Conservation (phyloP, 2,888 invertebrate species). For the Pyrocoelia pectoralis region DNA sequence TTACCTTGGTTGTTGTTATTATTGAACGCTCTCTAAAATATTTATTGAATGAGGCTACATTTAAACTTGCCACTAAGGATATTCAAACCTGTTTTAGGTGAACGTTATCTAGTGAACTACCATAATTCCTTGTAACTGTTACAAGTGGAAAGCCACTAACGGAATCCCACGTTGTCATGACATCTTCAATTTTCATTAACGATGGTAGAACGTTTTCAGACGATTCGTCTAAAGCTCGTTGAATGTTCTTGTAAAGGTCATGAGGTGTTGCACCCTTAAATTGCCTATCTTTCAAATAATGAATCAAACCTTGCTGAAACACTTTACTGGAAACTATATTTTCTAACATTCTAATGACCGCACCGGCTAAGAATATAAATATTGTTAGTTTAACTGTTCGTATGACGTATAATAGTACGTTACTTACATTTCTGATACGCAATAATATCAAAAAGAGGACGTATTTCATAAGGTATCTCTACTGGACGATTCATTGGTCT, state of each 20-base stretch:
- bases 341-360: constrained; percentile 60
- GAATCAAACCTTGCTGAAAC: constrained; percentile 23
- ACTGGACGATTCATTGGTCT: constrained; percentile 64
- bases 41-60: not conserved
- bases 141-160: constrained; percentile 26
- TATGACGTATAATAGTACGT: too few relatives aligned
- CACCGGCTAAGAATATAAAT: constrained; percentile 62
- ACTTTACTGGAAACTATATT: constrained; percentile 28
- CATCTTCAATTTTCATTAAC: constrained; percentile 12
- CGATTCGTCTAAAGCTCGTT: constrained; percentile 2
- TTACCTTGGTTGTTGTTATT: not conserved
- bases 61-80: not conserved
- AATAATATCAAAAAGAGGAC: constrained; percentile 63
- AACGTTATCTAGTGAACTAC: not conserved
- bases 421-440: constrained; percentile 24
- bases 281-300: constrained; percentile 23
- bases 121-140: constrained; percentile 24
- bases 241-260: constrained; percentile 23
- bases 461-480: constrained; percentile 65
- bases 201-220: not conserved
- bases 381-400: not conserved
- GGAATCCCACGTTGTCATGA: constrained; percentile 24
- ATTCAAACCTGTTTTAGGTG: constrained; percentile 17
- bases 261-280: constrained; percentile 11
- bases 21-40: not conserved